phyloP scores from a whole-genome alignment of 1,140 invertebrate genomes.

The Ostrea denselamellosa region DNA sequence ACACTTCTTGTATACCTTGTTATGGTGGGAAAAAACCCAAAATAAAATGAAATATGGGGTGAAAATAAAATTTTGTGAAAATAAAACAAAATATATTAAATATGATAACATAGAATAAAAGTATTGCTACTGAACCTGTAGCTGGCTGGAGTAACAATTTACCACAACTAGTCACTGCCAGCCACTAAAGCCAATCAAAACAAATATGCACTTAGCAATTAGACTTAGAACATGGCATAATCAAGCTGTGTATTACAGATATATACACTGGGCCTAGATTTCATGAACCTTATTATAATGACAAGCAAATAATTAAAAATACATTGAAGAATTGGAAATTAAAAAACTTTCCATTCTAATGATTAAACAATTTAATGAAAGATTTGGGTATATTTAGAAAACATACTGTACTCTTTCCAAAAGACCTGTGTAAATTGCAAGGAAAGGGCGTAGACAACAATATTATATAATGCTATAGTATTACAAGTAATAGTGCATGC shows the following conservation, averaged over 20 bases:
- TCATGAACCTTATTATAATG: neutral
- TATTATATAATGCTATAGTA: neutral
- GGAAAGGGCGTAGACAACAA: neutral
- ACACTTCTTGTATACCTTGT: too few relatives aligned
- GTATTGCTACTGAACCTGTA: too few relatives aligned
- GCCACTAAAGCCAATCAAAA: neutral
- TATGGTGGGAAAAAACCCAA: too few relatives aligned
- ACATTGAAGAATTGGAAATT: too few relatives aligned
- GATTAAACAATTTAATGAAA: neutral
- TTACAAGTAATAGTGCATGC: neutral
- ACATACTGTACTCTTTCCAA: neutral
- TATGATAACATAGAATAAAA: too few relatives aligned
- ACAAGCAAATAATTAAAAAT: too few relatives aligned
- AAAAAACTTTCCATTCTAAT: neutral
- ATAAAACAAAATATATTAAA: too few relatives aligned
- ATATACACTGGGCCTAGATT: neutral
- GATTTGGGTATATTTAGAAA: neutral
- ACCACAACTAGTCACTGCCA: neutral
- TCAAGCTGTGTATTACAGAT: neutral
- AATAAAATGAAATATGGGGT: too few relatives aligned
- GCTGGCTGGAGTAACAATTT: too few relatives aligned
- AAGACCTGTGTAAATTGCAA: neutral
- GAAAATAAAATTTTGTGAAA: too few relatives aligned
- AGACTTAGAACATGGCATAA: neutral
- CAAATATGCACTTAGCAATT: conserved; percentile 18